phyloP scores from a whole-genome alignment of 2,113 vertebrate genomes.

The Poeciliopsis turrubarensis region DNA sequence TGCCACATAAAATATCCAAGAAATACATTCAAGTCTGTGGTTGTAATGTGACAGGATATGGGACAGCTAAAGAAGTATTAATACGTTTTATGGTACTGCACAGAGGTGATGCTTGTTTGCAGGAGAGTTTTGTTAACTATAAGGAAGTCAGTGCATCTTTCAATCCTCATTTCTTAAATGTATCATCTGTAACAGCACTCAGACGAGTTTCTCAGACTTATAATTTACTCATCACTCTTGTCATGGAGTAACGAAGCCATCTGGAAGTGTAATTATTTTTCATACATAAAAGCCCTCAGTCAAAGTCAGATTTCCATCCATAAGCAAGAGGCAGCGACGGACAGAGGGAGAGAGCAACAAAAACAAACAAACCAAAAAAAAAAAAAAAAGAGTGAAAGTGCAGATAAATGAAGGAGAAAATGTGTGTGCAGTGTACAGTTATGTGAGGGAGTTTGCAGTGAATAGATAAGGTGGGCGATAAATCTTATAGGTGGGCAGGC shows the following conservation, averaged over 20 bases:
- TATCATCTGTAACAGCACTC: constrained; percentile 3
- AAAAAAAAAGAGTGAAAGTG: constrained; percentile 27
- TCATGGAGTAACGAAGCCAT: constrained; percentile 21
- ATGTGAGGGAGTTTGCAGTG: constrained; percentile 53
- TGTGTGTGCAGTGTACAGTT: constrained; percentile 43
- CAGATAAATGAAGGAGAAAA: constrained; percentile 53
- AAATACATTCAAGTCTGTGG: too few relatives aligned
- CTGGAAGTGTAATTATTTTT: constrained; percentile 21
- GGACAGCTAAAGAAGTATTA: background rate
- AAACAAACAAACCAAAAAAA: background rate
- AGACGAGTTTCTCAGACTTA: constrained; percentile 6
- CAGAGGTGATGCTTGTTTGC: background rate
- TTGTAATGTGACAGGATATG: too few relatives aligned
- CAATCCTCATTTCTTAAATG: background rate
- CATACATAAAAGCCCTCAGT: background rate
- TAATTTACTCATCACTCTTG: constrained; percentile 2
- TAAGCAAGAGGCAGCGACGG: constrained; percentile 3
- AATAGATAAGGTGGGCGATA: constrained; percentile 67
- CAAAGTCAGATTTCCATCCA: constrained; percentile 10
- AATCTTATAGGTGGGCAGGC: constrained; percentile 67
- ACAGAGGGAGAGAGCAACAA: background rate
- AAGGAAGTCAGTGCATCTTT: constrained; percentile 14
- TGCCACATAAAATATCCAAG: too few relatives aligned
- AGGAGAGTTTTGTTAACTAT: background rate
- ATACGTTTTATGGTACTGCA: background rate